These are phyloP conservation scores for Lophotis ruficrista DNA, from an alignment of 2,113 vertebrate species.

Conservation along the genomic window DNA sequence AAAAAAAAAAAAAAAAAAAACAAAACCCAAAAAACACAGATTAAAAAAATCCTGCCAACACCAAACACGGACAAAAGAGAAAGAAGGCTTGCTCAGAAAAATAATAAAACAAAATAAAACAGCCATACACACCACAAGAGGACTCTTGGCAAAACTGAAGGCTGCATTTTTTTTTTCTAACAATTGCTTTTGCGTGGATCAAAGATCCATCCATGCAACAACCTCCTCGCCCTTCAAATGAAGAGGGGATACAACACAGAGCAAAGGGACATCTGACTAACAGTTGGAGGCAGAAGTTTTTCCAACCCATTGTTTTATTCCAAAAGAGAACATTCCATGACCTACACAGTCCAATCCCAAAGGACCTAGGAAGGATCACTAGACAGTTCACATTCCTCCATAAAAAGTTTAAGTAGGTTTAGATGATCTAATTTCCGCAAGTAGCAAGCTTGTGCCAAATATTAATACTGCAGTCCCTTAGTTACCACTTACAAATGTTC, in stretches of 20 bases:
- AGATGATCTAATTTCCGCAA: slow-evolving; percentile 44
- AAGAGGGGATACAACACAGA: background rate
- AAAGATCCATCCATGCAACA: background rate
- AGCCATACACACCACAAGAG: background rate
- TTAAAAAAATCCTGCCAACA: background rate
- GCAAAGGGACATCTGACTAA: background rate
- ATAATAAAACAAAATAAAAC: background rate
- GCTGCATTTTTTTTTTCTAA: background rate
- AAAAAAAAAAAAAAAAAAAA: background rate
- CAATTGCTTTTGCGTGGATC: background rate
- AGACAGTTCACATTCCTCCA: slow-evolving; percentile 19
- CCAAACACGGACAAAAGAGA: background rate
- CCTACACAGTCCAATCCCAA: background rate
- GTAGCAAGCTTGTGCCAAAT: background rate
- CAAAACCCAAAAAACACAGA: too few relatives aligned
- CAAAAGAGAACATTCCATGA: background rate
- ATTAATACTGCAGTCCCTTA: slow-evolving; percentile 24
- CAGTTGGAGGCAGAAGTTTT: background rate
- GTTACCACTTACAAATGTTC: slow-evolving; percentile 41
- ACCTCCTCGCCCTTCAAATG: background rate
- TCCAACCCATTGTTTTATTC: slow-evolving; percentile 12
- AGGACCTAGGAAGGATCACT: slow-evolving; percentile 1
- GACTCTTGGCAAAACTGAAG: background rate
- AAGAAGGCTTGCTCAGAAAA: background rate
- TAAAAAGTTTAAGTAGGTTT: background rate